Evolutionary conservation across 1,140 invertebrate genomes (phyloP), one percentile per base, ranked within the genome.

Genomic region (Samia ricini): DNA sequence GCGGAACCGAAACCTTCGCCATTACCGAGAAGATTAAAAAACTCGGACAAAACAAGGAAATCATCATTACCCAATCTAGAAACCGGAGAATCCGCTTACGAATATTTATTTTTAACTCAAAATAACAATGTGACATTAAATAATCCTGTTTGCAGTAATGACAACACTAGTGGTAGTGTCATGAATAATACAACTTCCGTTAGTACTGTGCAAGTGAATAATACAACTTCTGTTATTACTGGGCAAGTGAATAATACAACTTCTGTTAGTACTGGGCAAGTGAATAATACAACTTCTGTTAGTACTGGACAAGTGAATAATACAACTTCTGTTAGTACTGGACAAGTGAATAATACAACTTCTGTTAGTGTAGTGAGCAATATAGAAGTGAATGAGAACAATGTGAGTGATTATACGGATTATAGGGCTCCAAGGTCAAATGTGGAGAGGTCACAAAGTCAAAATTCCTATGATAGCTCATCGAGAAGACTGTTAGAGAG

Each of bases 61-160:
- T 82, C 83, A 0, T 89, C 87, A 1, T 24, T 89, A 19, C 87
- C 87, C 0, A 89, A 89, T 72, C 62, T 89, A 54, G 83, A 85
- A 19, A 12, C 72, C 0, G 56, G 50, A 0, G 83, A 86, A 10
- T 74, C 79, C 0, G 71, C 77, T 1, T 89, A 89, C 18, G 87
- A 89, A 61, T 88, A 76, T 62, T 54, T 88, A 22, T 89, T 77
- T 63, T 76, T 80, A 0, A 75, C 70, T 63, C 61, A 74, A 71
- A 75, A 72, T 74, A 52, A 52, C 21, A 21, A 8, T 52, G 51
- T 52, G 19, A 52, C 20, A 22, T 21, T 52, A 15, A 42, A 12
- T 15, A 42, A 42, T 42, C 4, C 33, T 15, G 51, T 52, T 23
- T 22, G 51, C 10, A 52, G 19, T 52, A 52, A 52, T n/a, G 51